A percentile compares a stretch with the other conserved stretches of the same genome.
phyloP scores from a whole-genome alignment of 2,113 vertebrate genomes.

The Ceuthmochares aereus region DNA sequence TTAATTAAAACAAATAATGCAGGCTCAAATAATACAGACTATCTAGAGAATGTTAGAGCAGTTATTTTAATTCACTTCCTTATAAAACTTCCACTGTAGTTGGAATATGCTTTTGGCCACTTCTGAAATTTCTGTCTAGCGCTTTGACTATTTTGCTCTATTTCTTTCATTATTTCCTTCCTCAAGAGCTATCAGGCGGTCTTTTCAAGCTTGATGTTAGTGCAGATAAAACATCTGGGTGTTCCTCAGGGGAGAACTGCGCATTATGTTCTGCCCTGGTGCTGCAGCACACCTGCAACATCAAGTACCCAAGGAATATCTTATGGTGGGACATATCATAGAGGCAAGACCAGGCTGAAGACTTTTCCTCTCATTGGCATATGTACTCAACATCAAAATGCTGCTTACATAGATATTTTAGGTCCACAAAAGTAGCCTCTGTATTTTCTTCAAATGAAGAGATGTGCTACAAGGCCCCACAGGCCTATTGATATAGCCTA shows the following conservation, averaged over 20 bases:
- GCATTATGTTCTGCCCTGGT: background rate
- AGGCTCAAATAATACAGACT: background rate
- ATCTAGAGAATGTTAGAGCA: background rate
- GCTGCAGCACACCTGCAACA: background rate
- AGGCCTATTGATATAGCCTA: background rate
- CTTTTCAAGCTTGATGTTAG: background rate
- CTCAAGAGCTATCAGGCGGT: background rate
- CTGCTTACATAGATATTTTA: background rate
- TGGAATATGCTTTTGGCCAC: background rate
- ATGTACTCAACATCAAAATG: background rate
- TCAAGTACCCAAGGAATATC: background rate
- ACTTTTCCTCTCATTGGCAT: background rate
- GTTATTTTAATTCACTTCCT: constrained; percentile 8
- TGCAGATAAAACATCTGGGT: background rate
- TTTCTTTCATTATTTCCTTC: background rate
- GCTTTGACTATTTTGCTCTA: constrained; percentile 21
- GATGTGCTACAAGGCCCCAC: background rate
- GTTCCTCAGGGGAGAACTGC: background rate
- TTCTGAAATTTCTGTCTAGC: background rate
- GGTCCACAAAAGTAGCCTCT: background rate
- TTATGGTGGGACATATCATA: no score
- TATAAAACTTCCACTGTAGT: background rate
- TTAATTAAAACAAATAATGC: constrained; percentile 47
- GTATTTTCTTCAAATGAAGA: background rate
- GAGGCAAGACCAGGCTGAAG: background rate